phyloP scores from a whole-genome alignment of 1,140 invertebrate genomes.

The Gryon sp. region DNA sequence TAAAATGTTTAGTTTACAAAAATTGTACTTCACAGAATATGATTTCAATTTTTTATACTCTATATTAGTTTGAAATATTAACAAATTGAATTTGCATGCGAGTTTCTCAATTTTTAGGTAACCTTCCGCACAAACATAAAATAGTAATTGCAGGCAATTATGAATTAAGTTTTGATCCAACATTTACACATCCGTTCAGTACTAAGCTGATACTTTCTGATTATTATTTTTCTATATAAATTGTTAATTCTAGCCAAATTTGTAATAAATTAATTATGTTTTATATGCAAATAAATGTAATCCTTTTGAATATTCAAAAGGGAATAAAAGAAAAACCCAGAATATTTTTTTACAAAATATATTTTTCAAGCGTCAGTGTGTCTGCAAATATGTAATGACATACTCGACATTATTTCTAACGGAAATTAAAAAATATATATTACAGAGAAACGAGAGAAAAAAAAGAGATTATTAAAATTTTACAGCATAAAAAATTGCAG shows the following conservation, averaged over 20 bases:
- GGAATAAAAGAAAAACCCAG: background rate
- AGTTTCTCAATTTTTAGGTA: too few relatives aligned
- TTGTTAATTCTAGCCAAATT: too few relatives aligned
- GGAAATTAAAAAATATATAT: slow-evolving; percentile 34
- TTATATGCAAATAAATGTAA: too few relatives aligned
- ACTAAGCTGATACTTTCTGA: slow-evolving; percentile 68
- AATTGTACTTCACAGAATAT: too few relatives aligned
- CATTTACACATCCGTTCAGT: slow-evolving; percentile 83
- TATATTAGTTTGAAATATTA: too few relatives aligned
- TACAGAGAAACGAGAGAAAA: slow-evolving; percentile 2
- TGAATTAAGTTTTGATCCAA: slow-evolving; percentile 90
- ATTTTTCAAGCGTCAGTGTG: slow-evolving; percentile 37
- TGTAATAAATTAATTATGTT: too few relatives aligned
- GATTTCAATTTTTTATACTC: too few relatives aligned
- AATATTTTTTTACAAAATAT: slow-evolving; percentile 47
- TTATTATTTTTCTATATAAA: too few relatives aligned
- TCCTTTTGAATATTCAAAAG: too few relatives aligned
- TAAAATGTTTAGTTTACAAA: too few relatives aligned
- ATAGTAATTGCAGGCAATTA: slow-evolving; percentile 95
- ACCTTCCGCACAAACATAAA: slow-evolving; percentile 89
- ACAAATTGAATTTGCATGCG: too few relatives aligned
- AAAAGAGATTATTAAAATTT: background rate
- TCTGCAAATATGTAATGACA: slow-evolving; percentile 2
- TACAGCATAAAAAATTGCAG: too few relatives aligned
- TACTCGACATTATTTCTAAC: background rate